Percentiles rank a stretch among this genome's conserved stretches.
These are phyloP conservation scores for Thinocorus orbignyianus DNA, from an alignment of 2,113 vertebrate genomes.

Conservation along the genomic window DNA sequence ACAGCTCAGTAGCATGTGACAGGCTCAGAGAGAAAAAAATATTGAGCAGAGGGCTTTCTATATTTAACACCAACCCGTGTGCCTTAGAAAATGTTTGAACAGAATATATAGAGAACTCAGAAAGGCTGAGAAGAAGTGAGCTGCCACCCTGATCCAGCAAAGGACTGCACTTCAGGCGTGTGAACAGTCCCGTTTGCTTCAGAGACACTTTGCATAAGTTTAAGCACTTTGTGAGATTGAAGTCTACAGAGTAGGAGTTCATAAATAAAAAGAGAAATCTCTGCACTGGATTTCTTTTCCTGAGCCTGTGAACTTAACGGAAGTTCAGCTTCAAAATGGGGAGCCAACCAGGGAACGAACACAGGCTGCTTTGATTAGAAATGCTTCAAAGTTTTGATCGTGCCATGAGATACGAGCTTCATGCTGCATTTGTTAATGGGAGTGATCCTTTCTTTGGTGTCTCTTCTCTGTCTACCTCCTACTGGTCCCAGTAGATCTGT, in stretches of 20 bases:
- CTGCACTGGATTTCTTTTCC: neutral
- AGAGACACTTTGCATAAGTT: slow-evolving; percentile 37
- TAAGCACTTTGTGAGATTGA: slow-evolving; percentile 24
- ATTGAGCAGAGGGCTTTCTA: neutral
- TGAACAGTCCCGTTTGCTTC: neutral
- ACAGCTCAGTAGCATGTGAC: neutral
- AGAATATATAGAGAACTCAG: neutral
- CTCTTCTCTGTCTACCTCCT: neutral
- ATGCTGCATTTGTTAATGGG: neutral
- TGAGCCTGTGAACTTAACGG: slow-evolving; percentile 9
- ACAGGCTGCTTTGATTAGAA: slow-evolving; percentile 36
- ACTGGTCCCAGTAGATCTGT: neutral
- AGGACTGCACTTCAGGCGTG: neutral
- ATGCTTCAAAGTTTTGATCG: neutral
- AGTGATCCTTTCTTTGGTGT: neutral
- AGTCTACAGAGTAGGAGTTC: slow-evolving; percentile 27
- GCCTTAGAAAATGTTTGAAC: neutral
- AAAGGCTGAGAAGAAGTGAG: neutral
- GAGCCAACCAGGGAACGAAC: neutral
- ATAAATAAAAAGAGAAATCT: slow-evolving; percentile 21
- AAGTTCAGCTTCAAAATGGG: slow-evolving; percentile 19
- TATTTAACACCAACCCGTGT: neutral
- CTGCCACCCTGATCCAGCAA: slow-evolving; percentile 25
- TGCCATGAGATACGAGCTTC: neutral
- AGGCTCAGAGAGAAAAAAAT: neutral